Base-by-base conservation (phyloP, 2,888 invertebrate genomes). In the Kuschelorhynchus macadamiae region DNA sequence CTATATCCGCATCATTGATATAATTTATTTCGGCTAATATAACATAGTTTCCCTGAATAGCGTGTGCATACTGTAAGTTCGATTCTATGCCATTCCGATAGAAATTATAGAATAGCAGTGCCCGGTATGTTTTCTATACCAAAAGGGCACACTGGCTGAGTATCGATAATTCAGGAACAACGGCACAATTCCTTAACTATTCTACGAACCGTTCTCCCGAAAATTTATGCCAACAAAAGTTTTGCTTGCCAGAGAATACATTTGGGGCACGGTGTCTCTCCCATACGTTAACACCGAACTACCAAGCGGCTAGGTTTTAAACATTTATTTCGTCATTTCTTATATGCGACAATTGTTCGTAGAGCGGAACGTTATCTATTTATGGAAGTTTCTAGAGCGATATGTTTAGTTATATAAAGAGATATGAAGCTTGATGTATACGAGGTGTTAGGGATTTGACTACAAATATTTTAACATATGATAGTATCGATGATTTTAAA, bases 91-190 rank as follows among this genome's bases (percentile, higher is more conserved):
- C 20, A 39, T 39, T 53, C 21, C 11, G 33, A 16, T n/a, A n/a
- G 57, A 57, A 57, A 41, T 33, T 12, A 47, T 47, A 44, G 32
- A 46, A 46, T 57, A 57, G 32, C 46, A 32, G 17, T 33, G 57
- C 32, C 33, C 18, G 46, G 57, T 46, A 46, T 46, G 57, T 57
- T 46, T 57, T 57, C 57, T 57, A 46, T 57, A 32, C 46, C 17
- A 36, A 7, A 2, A 16, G 36, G n/a, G n/a, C n/a, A n/a, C 11
- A n/a, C 52, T 17, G 36, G 52, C 52, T 4, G 3, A 36, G 7
- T 36, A 47, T 21, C 47, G 36, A 57, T 57, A 57, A 47, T 57
- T 57, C 47, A 57, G 46, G 20, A 47, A 46, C n/a, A n/a, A n/a
- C n/a, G 33, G 46, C 33, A 57, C 47, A 57, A 57, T 46, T 57